Conservation (phyloP, 2,113 vertebrate species). For the Zosterops japonicus region DNA sequence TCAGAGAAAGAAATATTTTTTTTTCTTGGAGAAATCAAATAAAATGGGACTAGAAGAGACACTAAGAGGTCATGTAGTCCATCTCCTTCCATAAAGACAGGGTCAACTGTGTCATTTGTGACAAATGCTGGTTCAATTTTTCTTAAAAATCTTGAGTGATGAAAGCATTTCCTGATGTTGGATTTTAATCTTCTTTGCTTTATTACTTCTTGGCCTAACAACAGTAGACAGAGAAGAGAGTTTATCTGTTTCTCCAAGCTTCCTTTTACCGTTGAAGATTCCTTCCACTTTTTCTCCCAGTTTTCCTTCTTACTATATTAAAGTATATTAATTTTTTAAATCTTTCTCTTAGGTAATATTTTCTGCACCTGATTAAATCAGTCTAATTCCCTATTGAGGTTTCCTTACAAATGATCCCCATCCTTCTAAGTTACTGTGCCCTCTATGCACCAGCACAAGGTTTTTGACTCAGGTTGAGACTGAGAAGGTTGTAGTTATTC, state of each 20-base stretch:
- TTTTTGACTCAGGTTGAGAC: background rate
- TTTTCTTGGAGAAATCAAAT: background rate
- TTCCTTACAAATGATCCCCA: background rate
- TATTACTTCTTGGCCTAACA: background rate
- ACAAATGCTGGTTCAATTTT: background rate
- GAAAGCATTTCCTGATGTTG: background rate
- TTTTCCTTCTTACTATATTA: background rate
- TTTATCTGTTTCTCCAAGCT: background rate
- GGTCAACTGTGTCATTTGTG: conserved; percentile 3
- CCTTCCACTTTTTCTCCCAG: background rate
- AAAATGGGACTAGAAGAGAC: background rate
- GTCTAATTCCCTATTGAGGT: background rate
- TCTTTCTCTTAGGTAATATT: background rate
- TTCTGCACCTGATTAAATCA: background rate
- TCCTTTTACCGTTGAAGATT: background rate
- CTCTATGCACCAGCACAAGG: background rate
- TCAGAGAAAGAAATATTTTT: background rate
- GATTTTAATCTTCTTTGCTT: conserved; percentile 21
- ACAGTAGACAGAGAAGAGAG: background rate
- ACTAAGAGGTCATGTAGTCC: background rate
- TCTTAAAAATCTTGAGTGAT: background rate
- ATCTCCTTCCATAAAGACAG: conserved; percentile 3
- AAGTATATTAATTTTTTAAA: background rate
- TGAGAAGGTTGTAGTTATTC: background rate
- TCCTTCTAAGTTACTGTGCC: background rate